Evolutionary conservation across 2,113 vertebrate genomes (phyloP).

Genomic region (Stegostoma tigrinum): DNA sequence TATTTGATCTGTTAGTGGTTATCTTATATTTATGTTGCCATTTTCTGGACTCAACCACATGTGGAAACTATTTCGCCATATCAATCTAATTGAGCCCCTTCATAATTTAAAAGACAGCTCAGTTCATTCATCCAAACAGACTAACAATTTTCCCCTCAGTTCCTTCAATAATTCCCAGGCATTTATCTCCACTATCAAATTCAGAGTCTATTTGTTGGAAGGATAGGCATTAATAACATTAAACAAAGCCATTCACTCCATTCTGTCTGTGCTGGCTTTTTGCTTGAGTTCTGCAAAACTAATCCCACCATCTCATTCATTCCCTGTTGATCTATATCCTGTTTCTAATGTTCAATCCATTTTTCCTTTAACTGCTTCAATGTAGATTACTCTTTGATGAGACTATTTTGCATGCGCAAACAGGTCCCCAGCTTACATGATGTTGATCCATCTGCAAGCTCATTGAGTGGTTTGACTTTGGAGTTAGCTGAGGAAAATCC

Average conservation of each 20-base stretch:
- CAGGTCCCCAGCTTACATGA: too few relatives aligned
- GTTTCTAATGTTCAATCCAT: too few relatives aligned
- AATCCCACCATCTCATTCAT: too few relatives aligned
- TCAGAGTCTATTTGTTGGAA: background rate
- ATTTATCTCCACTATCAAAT: background rate
- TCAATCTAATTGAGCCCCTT: background rate
- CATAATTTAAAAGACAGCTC: background rate
- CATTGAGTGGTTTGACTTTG: too few relatives aligned
- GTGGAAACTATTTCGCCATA: background rate
- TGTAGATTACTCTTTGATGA: too few relatives aligned
- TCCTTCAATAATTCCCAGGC: background rate
- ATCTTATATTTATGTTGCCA: background rate
- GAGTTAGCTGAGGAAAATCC: too few relatives aligned
- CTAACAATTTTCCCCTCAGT: background rate
- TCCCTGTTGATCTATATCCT: too few relatives aligned
- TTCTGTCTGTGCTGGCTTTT: too few relatives aligned
- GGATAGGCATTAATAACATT: background rate
- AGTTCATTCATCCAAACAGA: background rate
- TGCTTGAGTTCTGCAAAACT: too few relatives aligned
- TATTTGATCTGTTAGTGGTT: background rate
- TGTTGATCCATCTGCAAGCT: too few relatives aligned
- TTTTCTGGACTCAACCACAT: background rate
- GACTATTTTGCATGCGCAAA: too few relatives aligned
- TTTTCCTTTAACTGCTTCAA: too few relatives aligned
- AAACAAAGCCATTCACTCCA: background rate